Percentiles rank a stretch among this genome's conserved stretches.
phyloP scores from a whole-genome alignment of 2,797 vertebrate genomes.

The Poecilia gillii region DNA sequence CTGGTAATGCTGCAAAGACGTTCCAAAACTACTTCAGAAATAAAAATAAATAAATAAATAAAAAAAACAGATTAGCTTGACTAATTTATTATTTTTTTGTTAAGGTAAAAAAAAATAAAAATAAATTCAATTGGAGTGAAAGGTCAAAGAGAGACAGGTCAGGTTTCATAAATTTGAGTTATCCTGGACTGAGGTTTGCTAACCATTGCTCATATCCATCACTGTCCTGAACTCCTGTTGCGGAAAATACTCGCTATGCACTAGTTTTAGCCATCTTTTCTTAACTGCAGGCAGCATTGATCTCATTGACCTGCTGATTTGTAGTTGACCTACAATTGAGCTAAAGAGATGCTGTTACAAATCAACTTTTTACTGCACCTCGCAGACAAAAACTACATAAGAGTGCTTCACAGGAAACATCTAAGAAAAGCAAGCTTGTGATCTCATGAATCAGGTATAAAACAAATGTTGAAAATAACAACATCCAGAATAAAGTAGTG shows the following conservation, averaged over 20 bases:
- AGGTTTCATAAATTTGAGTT: not conserved
- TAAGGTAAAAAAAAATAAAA: slow-evolving; percentile 13
- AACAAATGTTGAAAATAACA: not conserved
- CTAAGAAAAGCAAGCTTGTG: not conserved
- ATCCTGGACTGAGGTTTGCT: not conserved
- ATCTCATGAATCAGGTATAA: not conserved
- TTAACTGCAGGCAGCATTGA: not conserved
- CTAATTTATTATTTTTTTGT: slow-evolving; percentile 3
- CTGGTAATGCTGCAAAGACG: not conserved
- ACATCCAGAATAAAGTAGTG: not conserved
- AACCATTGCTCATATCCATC: not conserved
- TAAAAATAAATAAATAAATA: too few species aligned
- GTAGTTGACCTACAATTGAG: not conserved
- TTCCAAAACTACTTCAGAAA: not conserved
- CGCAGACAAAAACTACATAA: not conserved
- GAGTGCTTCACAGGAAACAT: not conserved
- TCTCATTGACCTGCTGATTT: not conserved
- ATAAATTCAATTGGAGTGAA: slow-evolving; percentile 7
- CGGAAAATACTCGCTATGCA: not conserved
- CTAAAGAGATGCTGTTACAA: not conserved
- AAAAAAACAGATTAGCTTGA: slow-evolving; percentile 10
- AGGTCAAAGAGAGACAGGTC: not conserved
- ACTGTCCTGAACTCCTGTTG: not conserved
- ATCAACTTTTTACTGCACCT: not conserved
- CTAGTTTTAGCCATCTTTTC: not conserved